These are phyloP conservation scores for Sebastes nivosus DNA, from an alignment of 2,797 vertebrate genomes.

Conservation along the genomic window DNA sequence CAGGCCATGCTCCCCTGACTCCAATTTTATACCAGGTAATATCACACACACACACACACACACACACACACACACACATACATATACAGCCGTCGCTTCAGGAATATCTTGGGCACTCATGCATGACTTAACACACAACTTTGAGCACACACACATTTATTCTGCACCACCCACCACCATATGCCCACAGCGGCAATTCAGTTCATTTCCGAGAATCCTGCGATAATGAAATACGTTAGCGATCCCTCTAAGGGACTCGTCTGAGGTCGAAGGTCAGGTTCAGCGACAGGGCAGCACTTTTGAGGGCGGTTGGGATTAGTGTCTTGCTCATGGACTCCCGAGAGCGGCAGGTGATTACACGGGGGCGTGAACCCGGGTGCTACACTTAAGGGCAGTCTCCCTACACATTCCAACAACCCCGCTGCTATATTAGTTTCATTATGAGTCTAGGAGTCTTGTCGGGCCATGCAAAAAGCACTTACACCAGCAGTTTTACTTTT, in stretches of 20 bases:
- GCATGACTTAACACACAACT: constrained; percentile 37
- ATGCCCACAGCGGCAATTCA: constrained; percentile 55
- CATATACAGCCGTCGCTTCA: background rate
- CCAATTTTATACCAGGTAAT: constrained; percentile 95
- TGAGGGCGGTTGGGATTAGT: constrained; percentile 33
- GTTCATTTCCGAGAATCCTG: constrained; percentile 54
- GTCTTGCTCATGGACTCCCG: constrained; percentile 50
- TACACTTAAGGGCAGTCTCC: constrained; percentile 53
- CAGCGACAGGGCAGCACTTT: constrained; percentile 49
- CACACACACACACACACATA: background rate
- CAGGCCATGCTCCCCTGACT: constrained; percentile 85
- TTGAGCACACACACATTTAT: background rate
- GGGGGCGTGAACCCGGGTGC: constrained; percentile 45
- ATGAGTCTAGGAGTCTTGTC: constrained; percentile 34
- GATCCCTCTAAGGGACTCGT: constrained; percentile 43
- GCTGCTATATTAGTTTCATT: constrained; percentile 62
- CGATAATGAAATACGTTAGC: constrained; percentile 58
- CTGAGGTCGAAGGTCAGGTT: constrained; percentile 61
- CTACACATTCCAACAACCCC: constrained; percentile 32
- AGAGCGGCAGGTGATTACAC: constrained; percentile 54
- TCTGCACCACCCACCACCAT: constrained; percentile 33
- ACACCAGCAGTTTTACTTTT: constrained; percentile 51
- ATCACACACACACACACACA: background rate
- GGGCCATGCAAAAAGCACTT: constrained; percentile 48
- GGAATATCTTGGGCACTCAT: constrained; percentile 20